Conservation (phyloP, 64 coral and sea anemone species). For the Anthopleura sola region DNA sequence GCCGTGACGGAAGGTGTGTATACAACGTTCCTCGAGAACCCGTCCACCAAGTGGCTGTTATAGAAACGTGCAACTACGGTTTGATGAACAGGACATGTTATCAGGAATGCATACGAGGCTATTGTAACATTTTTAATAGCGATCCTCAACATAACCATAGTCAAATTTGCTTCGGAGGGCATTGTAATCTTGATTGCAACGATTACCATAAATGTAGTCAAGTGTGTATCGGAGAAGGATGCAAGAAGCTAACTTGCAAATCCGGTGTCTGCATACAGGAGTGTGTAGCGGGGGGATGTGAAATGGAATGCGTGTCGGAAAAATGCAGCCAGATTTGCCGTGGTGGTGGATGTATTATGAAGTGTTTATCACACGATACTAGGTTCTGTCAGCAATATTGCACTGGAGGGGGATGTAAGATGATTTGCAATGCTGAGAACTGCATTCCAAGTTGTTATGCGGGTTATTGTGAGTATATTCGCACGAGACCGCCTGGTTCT, state of each 20-base stretch:
- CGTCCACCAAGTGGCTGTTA: not conserved
- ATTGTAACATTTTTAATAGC: constrained; percentile 13
- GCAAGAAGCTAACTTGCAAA: constrained; percentile 26
- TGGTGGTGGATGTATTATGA: constrained; percentile 40
- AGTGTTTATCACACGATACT: constrained; percentile 16
- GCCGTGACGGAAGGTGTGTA: constrained; percentile 28
- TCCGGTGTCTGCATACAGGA: constrained; percentile 45
- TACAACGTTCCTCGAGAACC: not conserved
- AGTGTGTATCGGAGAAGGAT: constrained; percentile 53
- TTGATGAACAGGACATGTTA: not conserved
- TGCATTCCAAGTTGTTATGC: constrained; percentile 45
- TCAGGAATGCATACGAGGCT: constrained; percentile 36
- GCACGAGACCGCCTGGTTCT: not conserved
- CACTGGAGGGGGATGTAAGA: constrained; percentile 39
- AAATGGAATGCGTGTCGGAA: constrained; percentile 35
- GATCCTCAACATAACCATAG: constrained; percentile 30
- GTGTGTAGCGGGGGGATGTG: constrained; percentile 38
- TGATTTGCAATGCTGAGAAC: constrained; percentile 53
- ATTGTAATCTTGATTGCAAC: constrained; percentile 37
- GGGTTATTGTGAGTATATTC: not conserved
- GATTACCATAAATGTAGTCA: constrained; percentile 39
- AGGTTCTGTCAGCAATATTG: constrained; percentile 50
- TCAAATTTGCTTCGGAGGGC: constrained; percentile 48
- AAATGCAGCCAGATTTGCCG: constrained; percentile 54
- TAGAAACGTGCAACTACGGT: constrained; percentile 41